These are phyloP conservation scores for Gonioctena quinquepunctata DNA, from an alignment of 1,140 invertebrate genomes.

Conservation along the genomic window DNA sequence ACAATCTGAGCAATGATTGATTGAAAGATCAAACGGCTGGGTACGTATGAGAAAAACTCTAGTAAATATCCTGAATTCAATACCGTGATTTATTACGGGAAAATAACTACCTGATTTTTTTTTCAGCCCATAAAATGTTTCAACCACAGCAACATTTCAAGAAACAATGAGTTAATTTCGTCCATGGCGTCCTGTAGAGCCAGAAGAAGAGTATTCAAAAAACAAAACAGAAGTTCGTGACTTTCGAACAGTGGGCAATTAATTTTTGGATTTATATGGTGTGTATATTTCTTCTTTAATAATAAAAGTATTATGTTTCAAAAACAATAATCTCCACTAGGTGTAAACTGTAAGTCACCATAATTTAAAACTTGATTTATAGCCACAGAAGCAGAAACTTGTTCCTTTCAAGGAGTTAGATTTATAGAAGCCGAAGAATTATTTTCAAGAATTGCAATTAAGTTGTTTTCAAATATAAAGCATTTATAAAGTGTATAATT, in stretches of 20 bases:
- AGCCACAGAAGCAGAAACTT: background rate
- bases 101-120: too few species aligned
- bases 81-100: too few species aligned
- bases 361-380: conserved; percentile 12
- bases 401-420: conserved; percentile 7
- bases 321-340: background rate
- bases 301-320: conserved; percentile 2
- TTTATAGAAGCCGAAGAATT: conserved; percentile 2
- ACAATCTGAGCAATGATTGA: too few species aligned
- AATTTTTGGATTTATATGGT: background rate
- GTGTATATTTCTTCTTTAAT: background rate
- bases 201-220: too few species aligned
- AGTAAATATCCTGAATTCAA: too few species aligned
- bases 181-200: too few species aligned
- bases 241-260: background rate
- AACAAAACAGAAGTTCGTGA: background rate
- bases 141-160: too few species aligned
- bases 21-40: too few species aligned
- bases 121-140: too few species aligned
- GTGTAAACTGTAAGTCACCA: background rate
- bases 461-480: conserved; percentile 12
- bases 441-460: conserved; percentile 12
- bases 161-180: too few species aligned
- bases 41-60: too few species aligned
- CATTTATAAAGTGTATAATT: conserved; percentile 14